A percentile compares a stretch with the other conserved stretches of the same genome.
These are phyloP conservation scores for Scaptomyza graminum DNA, from an alignment of 1,140 invertebrate species.

Conservation along the genomic window DNA sequence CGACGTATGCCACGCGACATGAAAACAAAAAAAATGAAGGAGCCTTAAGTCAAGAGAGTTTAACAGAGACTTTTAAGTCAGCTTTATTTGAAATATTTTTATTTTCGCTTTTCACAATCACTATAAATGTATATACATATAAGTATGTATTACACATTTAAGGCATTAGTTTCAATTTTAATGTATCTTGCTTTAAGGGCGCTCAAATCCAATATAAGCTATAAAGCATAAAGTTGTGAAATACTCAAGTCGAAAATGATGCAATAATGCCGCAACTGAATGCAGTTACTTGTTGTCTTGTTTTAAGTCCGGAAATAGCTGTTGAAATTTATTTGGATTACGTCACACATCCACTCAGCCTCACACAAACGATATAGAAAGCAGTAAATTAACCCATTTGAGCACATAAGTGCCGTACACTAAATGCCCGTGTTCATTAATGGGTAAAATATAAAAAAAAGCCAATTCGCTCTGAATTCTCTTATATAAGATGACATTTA, in stretches of 20 bases:
- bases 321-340: slow-evolving; percentile 71
- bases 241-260: slow-evolving; percentile 64
- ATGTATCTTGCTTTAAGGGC: too few relatives aligned
- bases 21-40: slow-evolving; percentile 32
- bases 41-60: not conserved
- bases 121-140: too few relatives aligned
- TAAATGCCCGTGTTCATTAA: too few relatives aligned
- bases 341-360: slow-evolving; percentile 29
- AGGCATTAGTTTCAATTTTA: too few relatives aligned
- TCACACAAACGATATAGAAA: slow-evolving; percentile 13
- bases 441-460: too few relatives aligned
- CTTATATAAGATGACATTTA: too few relatives aligned
- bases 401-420: too few relatives aligned
- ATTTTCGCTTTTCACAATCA: too few relatives aligned
- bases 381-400: slow-evolving; percentile 8
- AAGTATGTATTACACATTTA: too few relatives aligned
- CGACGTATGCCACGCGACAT: slow-evolving; percentile 66
- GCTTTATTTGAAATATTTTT: too few relatives aligned
- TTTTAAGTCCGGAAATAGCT: slow-evolving; percentile 49
- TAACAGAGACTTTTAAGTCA: too few relatives aligned
- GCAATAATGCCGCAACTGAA: slow-evolving; percentile 50
- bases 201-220: slow-evolving; percentile 2
- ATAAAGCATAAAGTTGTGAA: not conserved
- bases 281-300: slow-evolving; percentile 20
- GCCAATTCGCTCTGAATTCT: too few relatives aligned